Evolutionary conservation across 2,797 vertebrate genomes (phyloP), one percentile per base, ranked within the genome.

Genomic region (Arctocebus calabarensis): DNA sequence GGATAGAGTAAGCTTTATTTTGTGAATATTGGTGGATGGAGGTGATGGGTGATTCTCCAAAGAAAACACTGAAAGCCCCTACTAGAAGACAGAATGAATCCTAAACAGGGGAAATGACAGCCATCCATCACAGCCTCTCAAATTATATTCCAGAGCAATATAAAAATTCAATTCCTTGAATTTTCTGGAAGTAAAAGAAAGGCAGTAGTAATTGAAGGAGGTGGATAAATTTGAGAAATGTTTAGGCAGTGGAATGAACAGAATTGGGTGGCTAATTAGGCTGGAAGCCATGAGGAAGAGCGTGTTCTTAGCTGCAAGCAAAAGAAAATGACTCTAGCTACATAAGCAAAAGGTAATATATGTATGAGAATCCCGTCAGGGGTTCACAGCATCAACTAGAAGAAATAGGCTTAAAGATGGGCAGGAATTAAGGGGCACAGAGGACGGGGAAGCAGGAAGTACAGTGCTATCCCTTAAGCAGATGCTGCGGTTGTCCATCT

Each of bases 161-260:
- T 48, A 48, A 48, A 48, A 48, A 48, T 48, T 48, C 45, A 48
- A 13, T 48, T 48, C 62, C n/a, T 94, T 78, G 62, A 84, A 40
- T 70, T 78, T 90, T 78, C 87, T 78, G 25, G 19, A 88, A 61
- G 40, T 77, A 71, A 75, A 94, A 78, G 62, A 61, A 48, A 37
- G 64, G n/a, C n/a, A 81, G 45, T 64, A 43, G 66, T 29, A 82
- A 82, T 43, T 78, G 43, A 82, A 16, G 55, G 32, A 89, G 55
- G 4, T 62, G 43, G 66, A 29, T 25, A 68, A 48, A 59, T n/a
- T 19, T 32, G 70, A 83, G 70, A 94, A 94, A 78, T 64, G 52
- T 43, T 32, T 61, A 89, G 40, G 17, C 29, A 62, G 34, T 32
- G 43, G 16, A 77, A 64, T 19, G 12, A 91, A 66, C 62, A 94